Evolutionary conservation across 2,113 vertebrate species (phyloP), one percentile per base, ranked within the genome.

Genomic region (Pelobates fuscus): DNA sequence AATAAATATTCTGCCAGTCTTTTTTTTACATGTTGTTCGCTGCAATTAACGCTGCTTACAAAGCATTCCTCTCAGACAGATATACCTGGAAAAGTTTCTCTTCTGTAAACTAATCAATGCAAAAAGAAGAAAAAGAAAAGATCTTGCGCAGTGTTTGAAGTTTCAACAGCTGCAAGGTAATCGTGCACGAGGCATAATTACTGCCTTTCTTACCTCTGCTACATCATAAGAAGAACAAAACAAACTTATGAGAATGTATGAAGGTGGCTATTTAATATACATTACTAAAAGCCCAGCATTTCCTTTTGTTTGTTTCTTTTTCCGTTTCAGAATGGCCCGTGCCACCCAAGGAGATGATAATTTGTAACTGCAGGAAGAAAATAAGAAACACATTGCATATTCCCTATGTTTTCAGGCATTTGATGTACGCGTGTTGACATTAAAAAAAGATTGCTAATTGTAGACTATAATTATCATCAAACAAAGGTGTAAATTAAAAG

Each of bases 341-440:
- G 46, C 73, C 73, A 67, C 73, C 64, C 63, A 76, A 59, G 37
- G 64, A 76, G 73, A 55, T 67, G 24, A 67, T 67, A 52, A 76
- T 67, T 44, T 59, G 27, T 23, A 76, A 67, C 55, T 60, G 37
- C 64, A 32, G 64, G 64, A 32, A 29, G 30, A 21, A 46, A 67
- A 60, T 49, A 25, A 46, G 20, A 2, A 60, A 67, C 29, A 21
- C 26, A 20, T 60, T 59, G 11, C 29, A 71, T 62, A 46, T 71
- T 18, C 37, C 15, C 37, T 12, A 59, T 37, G 44, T 67, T 58
- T 30, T 29, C 14, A 30, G 27, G 25, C 37, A 15, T 14, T 73
- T 73, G 37, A 67, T 43, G 61, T 44, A 17, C n/a, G 30, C n/a
- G 27, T 14, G 12, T 26, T 46, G 52, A 43, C n/a, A 44, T 43